These are phyloP conservation scores for Tiliqua scincoides DNA, from an alignment of 2,113 vertebrate species.

Conservation along the genomic window DNA sequence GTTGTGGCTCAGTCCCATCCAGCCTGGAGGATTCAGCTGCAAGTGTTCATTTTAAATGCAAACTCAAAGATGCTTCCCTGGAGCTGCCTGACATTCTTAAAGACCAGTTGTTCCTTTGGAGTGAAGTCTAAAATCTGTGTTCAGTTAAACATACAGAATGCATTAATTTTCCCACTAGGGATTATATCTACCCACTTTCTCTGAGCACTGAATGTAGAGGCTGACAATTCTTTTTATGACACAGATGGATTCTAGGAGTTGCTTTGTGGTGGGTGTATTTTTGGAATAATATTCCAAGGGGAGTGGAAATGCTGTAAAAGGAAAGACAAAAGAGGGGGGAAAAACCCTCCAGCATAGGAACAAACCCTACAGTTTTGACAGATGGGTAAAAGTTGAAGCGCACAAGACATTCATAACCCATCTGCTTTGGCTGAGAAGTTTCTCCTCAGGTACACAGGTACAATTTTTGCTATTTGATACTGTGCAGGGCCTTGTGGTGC, in stretches of 20 bases:
- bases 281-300: neutral
- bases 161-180: neutral
- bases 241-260: neutral
- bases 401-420: neutral
- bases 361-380: neutral
- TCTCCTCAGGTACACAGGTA: neutral
- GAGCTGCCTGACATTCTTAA: neutral
- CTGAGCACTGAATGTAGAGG: neutral
- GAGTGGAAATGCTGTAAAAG: neutral
- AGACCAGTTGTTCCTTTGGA: neutral
- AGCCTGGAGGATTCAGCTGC: neutral
- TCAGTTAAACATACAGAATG: neutral
- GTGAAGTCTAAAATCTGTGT: constrained; percentile 10
- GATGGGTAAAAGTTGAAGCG: constrained; percentile 4
- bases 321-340: neutral
- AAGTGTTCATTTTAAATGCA: neutral
- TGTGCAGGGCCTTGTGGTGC: no score
- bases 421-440: neutral
- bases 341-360: neutral
- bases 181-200: neutral
- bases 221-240: neutral
- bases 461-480: neutral
- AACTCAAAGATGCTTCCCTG: constrained; percentile 20
- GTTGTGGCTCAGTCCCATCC: neutral
- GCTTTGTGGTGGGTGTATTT: neutral